Percentiles rank a stretch among this genome's conserved stretches.
Evolutionary conservation across 2,113 vertebrate genomes (phyloP).

Genomic region (Pleuronectes platessa): DNA sequence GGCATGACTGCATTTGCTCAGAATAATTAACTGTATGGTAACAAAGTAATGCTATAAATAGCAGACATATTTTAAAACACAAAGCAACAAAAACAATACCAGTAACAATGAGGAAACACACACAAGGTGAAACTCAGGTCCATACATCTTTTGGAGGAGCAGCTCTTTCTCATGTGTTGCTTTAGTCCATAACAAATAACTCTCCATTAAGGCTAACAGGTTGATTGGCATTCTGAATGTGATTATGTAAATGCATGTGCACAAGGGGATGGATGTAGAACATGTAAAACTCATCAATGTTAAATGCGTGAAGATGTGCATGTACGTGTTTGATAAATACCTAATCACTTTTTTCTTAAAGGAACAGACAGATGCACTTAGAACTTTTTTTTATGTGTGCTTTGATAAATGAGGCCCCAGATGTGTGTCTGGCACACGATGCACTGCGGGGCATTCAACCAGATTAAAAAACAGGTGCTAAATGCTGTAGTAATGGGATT

Average conservation of each 20-base stretch:
- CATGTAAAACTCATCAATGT: neutral
- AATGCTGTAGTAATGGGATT: constrained; percentile 1
- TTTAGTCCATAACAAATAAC: neutral
- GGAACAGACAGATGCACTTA: neutral
- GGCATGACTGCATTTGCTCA: no score
- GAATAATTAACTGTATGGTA: no score
- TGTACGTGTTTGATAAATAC: constrained; percentile 5
- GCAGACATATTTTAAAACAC: neutral
- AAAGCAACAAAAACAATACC: neutral
- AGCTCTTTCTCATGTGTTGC: neutral
- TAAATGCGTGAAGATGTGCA: neutral
- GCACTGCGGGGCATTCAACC: constrained; percentile 2
- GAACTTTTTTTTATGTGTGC: neutral
- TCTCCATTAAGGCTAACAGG: neutral
- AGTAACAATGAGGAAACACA: neutral
- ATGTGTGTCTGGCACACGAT: constrained; percentile 23
- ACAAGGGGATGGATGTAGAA: neutral
- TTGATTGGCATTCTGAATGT: neutral
- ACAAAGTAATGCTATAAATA: neutral
- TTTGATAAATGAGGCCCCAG: constrained; percentile 16
- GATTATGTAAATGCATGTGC: neutral
- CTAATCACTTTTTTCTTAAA: neutral
- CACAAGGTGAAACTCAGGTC: neutral
- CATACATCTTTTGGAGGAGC: neutral
- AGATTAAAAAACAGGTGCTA: constrained; percentile 22